phyloP scores from a whole-genome alignment of 1,140 invertebrate species.

The Pseudobourletiella spinata region DNA sequence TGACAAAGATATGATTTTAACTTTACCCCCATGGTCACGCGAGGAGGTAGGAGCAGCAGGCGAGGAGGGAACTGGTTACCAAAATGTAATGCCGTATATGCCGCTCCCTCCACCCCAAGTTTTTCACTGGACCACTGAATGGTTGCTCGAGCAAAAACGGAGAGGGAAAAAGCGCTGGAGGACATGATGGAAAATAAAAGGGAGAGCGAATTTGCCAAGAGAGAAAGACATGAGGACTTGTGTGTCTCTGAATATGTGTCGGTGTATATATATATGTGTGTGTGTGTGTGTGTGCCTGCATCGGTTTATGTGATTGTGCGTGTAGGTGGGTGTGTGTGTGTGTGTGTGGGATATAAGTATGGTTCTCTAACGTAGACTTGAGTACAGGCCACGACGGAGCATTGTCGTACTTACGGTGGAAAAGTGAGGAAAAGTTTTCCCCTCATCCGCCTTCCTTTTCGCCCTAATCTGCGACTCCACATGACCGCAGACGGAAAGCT shows the following conservation, averaged over 20 bases:
- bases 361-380: background rate
- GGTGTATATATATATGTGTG: too few species aligned
- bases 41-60: too few species aligned
- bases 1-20: too few species aligned
- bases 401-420: too few species aligned
- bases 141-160: slow-evolving; percentile 9
- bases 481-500: too few species aligned
- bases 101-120: background rate
- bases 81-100: background rate
- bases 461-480: too few species aligned
- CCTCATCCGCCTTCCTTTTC: too few species aligned
- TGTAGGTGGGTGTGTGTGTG: background rate
- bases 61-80: background rate
- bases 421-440: too few species aligned
- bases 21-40: too few species aligned
- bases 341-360: slow-evolving; percentile 2
- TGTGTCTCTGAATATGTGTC: slow-evolving; percentile 5
- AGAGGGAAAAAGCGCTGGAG: slow-evolving; percentile 23
- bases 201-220: slow-evolving; percentile 26
- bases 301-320: background rate
- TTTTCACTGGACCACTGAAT: background rate
- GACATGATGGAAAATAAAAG: slow-evolving; percentile 28
- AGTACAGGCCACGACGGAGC: too few species aligned
- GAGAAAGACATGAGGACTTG: slow-evolving; percentile 9
- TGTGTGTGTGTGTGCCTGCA: background rate